Evolutionary conservation across 2,113 vertebrate species (phyloP), one percentile per base, ranked within the genome.

Genomic region (Pseudois nayaur): DNA sequence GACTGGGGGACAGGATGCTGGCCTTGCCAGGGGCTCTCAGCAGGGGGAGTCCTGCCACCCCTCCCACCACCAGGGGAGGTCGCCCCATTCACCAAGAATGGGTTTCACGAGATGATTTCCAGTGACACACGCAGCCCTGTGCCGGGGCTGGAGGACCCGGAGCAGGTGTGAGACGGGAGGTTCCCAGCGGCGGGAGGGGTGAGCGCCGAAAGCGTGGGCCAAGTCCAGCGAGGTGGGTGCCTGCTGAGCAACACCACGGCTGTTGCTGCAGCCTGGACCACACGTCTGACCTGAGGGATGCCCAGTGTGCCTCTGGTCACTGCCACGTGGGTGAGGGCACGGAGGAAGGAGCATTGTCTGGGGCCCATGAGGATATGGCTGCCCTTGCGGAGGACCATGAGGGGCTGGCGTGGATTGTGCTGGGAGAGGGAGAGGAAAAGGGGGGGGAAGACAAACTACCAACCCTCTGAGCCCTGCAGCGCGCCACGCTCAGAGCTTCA

Each of bases 391-490:
- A 74, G 67, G 67, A 74, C 36, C 25, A 13, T 13, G 67, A 74
- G 19, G 21, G 71, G 23, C 40, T 76, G 71, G 23, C 0, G 3
- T 76, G 71, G 40, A 15, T 43, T 99, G 99, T 83, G 97, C 99
- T 90, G 99, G 99, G 99, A 33, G 99, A 99, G 55, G 99, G 97
- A 85, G 99, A 99, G 91, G 99, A 99, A 97, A 99, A 99, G 97
- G 99, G 99, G 97, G 99, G 99, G 89, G 99, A 99, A 52, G 99
- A 99, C 94, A 99, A 98, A 98, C 57, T 45, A 25, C 86, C 88
- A 67, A 36, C 96, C 50, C 92, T 95, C 85, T 93, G 57, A 78
- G 84, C 6, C 5, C 98, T 97, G 97, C 84, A 96, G 95, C 97
- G 95, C 98, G 97, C 97, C 60, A 95, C 9, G 29, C 81, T 92